Evolutionary conservation across 2,888 invertebrate species (phyloP), one percentile per base, ranked within the genome.

Genomic region (Lissocephala sabroskyi): DNA sequence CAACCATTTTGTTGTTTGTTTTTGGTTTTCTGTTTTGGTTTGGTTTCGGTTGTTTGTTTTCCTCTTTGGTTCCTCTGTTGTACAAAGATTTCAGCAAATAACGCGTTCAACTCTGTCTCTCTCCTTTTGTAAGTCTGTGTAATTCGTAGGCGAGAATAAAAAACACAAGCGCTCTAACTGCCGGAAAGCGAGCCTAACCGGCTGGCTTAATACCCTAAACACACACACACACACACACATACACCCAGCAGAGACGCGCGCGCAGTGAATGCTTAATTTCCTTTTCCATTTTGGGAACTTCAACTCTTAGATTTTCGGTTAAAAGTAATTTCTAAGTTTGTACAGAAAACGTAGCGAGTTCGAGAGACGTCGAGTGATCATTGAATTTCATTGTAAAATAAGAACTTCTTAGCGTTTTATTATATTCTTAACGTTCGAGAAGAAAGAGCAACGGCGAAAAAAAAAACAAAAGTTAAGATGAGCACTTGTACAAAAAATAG

Each of bases 321-420:
- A 23, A 16, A 3, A 40, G 36, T 10, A 14, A 35, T 30, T 35
- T 37, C n/a, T 37, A 54, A 50, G 41, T 62, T 44, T 68, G 64
- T 67, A 66, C 76, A 71, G 62, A 59, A 48, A 56, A 50, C 43
- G 68, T 76, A 68, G 67, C 59, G n/a, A n/a, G n/a, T n/a, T n/a
- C n/a, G n/a, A n/a, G n/a, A n/a, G n/a, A n/a, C n/a, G n/a, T n/a
- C n/a, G n/a, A n/a, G n/a, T n/a, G n/a, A n/a, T n/a, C n/a, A n/a
- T n/a, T n/a, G n/a, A n/a, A n/a, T 68, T 68, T 61, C 40, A 56
- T 65, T 74, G 74, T 68, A 68, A 58, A 62, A 61, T 62, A 59
- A 36, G 32, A 51, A 52, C 5, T 17, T 14, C 35, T 16, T 35
- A 16, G 14, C 3, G 14, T 35, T 11, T 43, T 11, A 43, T 43